Evolutionary conservation across 2,888 invertebrate species (phyloP).

Genomic region (Sympetrum striolatum): DNA sequence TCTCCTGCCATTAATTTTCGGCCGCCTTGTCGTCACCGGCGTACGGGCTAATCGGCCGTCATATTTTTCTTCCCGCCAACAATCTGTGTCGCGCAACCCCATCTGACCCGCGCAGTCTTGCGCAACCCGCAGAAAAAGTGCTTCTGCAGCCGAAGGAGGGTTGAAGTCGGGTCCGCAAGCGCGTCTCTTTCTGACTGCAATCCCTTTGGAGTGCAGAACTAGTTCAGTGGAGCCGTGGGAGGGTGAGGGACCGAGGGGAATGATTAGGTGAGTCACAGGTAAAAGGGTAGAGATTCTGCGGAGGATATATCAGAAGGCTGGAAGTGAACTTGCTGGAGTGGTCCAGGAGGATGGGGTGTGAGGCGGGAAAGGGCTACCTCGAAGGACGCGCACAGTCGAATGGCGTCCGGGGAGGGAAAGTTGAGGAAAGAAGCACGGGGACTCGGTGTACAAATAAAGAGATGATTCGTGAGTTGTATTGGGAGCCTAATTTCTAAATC

Average conservation of each 20-base stretch:
- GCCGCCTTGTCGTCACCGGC: neutral
- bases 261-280: neutral
- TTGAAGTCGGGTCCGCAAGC: neutral
- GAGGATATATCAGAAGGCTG: neutral
- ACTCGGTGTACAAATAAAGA: neutral
- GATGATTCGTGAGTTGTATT: no score
- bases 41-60: neutral
- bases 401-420: neutral
- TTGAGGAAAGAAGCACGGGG: neutral
- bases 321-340: neutral
- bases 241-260: neutral
- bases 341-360: neutral
- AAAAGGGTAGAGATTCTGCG: neutral
- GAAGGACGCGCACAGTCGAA: neutral
- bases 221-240: neutral
- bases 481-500: no score
- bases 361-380: neutral
- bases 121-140: neutral
- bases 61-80: neutral
- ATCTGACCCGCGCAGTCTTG: neutral
- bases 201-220: neutral
- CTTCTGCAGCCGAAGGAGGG: neutral
- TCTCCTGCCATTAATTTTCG: neutral
- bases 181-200: neutral
- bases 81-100: neutral